Conservation (phyloP, 1,140 invertebrate genomes). For the Carposina sasakii region DNA sequence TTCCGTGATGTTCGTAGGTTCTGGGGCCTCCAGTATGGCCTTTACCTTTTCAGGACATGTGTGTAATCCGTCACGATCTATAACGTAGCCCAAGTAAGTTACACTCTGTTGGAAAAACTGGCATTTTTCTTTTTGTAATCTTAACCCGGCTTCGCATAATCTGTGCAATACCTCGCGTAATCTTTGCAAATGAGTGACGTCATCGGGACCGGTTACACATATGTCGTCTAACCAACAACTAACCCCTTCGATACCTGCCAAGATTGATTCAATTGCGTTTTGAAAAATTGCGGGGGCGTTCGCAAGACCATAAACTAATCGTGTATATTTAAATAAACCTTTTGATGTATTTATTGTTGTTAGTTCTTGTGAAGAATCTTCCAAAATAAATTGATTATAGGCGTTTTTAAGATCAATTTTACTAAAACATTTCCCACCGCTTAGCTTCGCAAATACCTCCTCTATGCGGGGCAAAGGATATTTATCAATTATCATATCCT, state of each 20-base stretch:
- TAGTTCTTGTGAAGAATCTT: slow-evolving; percentile 26
- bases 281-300: slow-evolving; percentile 45
- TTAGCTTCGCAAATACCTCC: slow-evolving; percentile 29
- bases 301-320: slow-evolving; percentile 42
- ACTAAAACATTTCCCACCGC: slow-evolving; percentile 28
- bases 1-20: slow-evolving; percentile 41
- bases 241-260: slow-evolving; percentile 33
- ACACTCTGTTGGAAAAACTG: slow-evolving; percentile 42
- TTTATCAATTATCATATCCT: slow-evolving; percentile 26
- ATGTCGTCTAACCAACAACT: slow-evolving; percentile 32
- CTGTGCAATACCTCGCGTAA: slow-evolving; percentile 27
- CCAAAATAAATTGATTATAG: slow-evolving; percentile 36
- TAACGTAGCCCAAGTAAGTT: slow-evolving; percentile 48
- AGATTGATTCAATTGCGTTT: slow-evolving; percentile 38
- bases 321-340: slow-evolving; percentile 38
- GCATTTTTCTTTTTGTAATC: slow-evolving; percentile 40
- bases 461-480: slow-evolving; percentile 13
- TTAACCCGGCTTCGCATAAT: slow-evolving; percentile 26
- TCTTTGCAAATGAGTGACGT: slow-evolving; percentile 21
- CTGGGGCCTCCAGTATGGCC: slow-evolving; percentile 30
- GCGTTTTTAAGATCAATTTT: slow-evolving; percentile 43
- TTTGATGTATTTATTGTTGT: slow-evolving; percentile 41
- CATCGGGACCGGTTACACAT: slow-evolving; percentile 20
- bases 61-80: slow-evolving; percentile 30
- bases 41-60: slow-evolving; percentile 48